A percentile compares a stretch with the other conserved stretches of the same genome.
Conservation (phyloP, 2,888 invertebrate species). For the Xestia c-nigrum region DNA sequence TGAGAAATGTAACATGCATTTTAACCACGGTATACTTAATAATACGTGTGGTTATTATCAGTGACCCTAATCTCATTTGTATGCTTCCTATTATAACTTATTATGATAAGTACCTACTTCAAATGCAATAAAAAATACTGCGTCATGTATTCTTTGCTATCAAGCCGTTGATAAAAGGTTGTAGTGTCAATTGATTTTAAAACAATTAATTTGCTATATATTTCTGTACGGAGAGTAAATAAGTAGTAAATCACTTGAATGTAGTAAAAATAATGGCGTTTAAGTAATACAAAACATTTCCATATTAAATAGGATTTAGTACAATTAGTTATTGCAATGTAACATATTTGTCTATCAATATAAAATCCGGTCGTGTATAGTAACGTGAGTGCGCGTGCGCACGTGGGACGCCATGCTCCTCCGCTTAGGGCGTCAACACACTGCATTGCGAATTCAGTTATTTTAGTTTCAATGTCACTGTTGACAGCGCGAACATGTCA, state of each 20-base stretch:
- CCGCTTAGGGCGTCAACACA: conserved; percentile 69
- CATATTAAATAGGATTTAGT: conserved; percentile 49
- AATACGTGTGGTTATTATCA: conserved; percentile 17
- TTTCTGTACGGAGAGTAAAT: neutral
- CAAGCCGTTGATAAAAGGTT: neutral
- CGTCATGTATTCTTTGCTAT: conserved; percentile 4
- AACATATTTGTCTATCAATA: conserved; percentile 67
- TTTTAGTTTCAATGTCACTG: conserved; percentile 66
- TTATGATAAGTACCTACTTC: neutral
- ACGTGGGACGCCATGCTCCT: conserved; percentile 74
- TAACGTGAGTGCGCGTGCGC: conserved; percentile 71
- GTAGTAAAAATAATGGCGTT: conserved; percentile 15
- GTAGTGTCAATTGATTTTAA: neutral
- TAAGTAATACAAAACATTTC: conserved; percentile 27
- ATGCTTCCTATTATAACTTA: neutral
- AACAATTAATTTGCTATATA: neutral
- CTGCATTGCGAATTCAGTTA: conserved; percentile 61
- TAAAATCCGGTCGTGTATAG: conserved; percentile 70
- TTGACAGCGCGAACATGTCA: conserved; percentile 41
- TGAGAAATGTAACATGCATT: conserved; percentile 41
- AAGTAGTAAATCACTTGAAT: neutral
- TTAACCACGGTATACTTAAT: conserved; percentile 28
- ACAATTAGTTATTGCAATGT: conserved; percentile 60
- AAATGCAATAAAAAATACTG: neutral
- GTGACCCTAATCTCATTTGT: neutral